Percentiles rank a stretch among this genome's conserved stretches.
These are phyloP conservation scores for Pseudolaguvia tuberculata DNA, from an alignment of 2,113 vertebrate genomes.

Conservation along the genomic window DNA sequence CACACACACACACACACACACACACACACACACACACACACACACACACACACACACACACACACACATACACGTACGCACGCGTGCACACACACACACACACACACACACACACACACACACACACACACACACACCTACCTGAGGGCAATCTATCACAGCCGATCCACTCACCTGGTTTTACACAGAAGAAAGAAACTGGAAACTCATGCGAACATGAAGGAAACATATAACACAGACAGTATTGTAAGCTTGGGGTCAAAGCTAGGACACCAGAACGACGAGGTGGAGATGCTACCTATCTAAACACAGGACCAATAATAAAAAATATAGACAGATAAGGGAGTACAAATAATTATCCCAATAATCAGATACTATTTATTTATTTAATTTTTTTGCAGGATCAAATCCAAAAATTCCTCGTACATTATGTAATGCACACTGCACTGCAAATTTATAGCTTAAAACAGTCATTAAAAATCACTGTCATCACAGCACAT, in stretches of 20 bases:
- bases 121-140: not conserved
- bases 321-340: not conserved
- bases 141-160: not conserved
- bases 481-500: not conserved
- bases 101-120: too few relatives aligned
- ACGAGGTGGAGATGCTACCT: not conserved
- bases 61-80: too few relatives aligned
- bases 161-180: not conserved
- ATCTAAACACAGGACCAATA: not conserved
- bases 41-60: too few relatives aligned
- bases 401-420: not conserved
- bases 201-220: too few relatives aligned
- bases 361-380: not conserved
- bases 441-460: not conserved
- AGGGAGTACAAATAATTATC: not conserved
- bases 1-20: too few relatives aligned
- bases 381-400: not conserved
- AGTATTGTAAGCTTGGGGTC: not conserved
- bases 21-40: too few relatives aligned
- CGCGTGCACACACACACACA: too few relatives aligned
- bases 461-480: not conserved
- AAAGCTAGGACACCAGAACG: not conserved
- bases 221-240: not conserved
- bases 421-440: not conserved
- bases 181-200: not conserved